Conservation (phyloP, 2,113 vertebrate genomes). For the Podocnemis expansa region DNA sequence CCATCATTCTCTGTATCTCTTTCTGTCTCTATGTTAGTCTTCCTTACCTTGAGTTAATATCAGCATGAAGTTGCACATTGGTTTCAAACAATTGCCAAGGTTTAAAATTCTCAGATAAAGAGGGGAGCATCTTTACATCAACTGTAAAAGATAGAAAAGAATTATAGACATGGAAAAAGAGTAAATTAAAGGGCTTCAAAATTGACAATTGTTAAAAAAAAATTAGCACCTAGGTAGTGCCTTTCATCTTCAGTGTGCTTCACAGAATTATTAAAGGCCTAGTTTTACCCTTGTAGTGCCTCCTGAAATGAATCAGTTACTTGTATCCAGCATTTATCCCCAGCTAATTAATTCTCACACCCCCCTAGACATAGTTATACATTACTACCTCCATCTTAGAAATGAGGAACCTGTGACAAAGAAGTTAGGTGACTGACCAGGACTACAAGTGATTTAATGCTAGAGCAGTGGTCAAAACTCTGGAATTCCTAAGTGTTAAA, state of each 20-base stretch:
- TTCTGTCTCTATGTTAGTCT: not conserved
- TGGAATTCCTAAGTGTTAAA: rapidly evolving
- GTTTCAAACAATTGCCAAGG: constrained; percentile 50
- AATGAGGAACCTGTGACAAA: not conserved
- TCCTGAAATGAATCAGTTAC: not conserved
- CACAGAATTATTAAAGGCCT: not conserved
- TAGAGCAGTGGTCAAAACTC: not conserved
- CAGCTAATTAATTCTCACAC: not conserved
- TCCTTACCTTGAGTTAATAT: constrained; percentile 68
- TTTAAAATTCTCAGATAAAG: constrained; percentile 30
- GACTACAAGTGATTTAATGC: not conserved
- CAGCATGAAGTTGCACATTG: constrained; percentile 44
- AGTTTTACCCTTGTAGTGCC: not conserved
- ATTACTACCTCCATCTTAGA: not conserved
- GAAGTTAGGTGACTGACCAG: not conserved
- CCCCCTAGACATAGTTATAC: not conserved
- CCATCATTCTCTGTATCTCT: rapidly evolving
- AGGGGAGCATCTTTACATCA: constrained; percentile 40
- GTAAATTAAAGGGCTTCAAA: not conserved
- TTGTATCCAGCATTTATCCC: not conserved
- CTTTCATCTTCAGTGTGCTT: not conserved
- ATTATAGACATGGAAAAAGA: not conserved
- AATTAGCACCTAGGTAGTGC: not conserved
- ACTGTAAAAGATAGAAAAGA: constrained; percentile 61
- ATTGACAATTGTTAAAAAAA: not conserved